Base-by-base conservation (phyloP, 2,113 vertebrate genomes). In the Peromyscus polionotus region DNA sequence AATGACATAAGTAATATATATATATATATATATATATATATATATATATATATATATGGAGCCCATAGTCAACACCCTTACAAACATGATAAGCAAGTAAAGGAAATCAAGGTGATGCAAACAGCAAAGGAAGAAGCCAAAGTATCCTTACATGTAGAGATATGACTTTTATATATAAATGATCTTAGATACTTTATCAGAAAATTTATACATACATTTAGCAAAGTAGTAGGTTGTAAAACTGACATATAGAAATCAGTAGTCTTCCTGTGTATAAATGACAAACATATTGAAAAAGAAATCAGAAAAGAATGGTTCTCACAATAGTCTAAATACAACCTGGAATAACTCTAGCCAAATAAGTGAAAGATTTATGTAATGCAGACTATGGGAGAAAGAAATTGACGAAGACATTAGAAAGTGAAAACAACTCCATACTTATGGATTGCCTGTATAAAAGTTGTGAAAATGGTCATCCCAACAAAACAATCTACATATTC, bases 1-100 rank as follows among this genome's bases (percentile, higher is more conserved):
- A 54, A 28, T 11, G 1, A 31, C 3, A 17, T 51, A 48, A 17
- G 6, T 76, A 4, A 14, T 42, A 42, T 42, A 3, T 7, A 45
- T 26, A 45, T 26, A 45, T 45, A 45, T 22, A n/a, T 42, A 42
- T 42, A 3, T 7, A 45, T 26, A 45, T 26, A 45, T 45, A 45
- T 22, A n/a, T n/a, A n/a, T 42, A 42, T 42, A 3, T 7, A 45
- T 26, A 45, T 26, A 45, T 45, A 45, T 22, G 19, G 45, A 45
- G 3, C 1, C 26, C 26, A 48, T 12, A 31, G 45, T 2, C 16
- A 79, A 7, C 1, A 33, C 4, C 14, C 16, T 51, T 19, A 3
- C 33, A 79, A 79, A 19, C 14, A 65, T n/a, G 51, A 51, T 51
- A 51, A 77, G 42, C 26, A 77, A 33, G 28, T 79, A 79, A 31